Percentiles rank a stretch among this genome's conserved stretches.
Conservation (phyloP, 37 sponge, comb jelly and placozoan genomes). For the Chondrosia reniformis region DNA sequence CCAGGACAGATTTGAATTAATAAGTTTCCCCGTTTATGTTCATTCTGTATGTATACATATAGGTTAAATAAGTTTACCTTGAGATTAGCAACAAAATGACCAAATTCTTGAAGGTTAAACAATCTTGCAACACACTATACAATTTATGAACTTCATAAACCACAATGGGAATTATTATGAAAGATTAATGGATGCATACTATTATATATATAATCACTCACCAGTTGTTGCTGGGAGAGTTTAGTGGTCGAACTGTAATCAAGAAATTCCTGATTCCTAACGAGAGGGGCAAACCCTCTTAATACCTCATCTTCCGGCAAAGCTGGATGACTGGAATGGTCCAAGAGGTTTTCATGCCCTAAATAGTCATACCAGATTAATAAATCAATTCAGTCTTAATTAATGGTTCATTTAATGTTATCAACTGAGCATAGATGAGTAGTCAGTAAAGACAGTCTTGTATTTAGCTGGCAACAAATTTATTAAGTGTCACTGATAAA, state of each 20-base stretch:
- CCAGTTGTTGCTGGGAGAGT: background rate
- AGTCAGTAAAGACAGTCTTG: no score
- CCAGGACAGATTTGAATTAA: no score
- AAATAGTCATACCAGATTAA: background rate
- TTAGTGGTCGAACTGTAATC: background rate
- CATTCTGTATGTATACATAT: no score
- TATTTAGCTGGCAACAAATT: no score
- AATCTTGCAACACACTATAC: conserved; percentile 51
- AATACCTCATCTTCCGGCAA: conserved; percentile 55
- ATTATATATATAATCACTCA: background rate
- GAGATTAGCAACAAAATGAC: conserved; percentile 60
- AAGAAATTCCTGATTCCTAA: conserved; percentile 29
- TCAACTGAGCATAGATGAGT: no score
- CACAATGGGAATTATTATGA: no score
- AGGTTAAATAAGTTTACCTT: conserved; percentile 32
- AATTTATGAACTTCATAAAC: background rate
- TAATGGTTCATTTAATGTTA: no score
- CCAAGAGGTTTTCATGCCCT: conserved; percentile 1
- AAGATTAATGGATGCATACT: background rate
- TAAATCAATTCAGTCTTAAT: no score
- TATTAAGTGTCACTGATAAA: no score
- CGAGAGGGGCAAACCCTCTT: conserved; percentile 68
- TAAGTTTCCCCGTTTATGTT: no score
- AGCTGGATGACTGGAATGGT: conserved; percentile 14
- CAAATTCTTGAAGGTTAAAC: conserved; percentile 60